phyloP scores from a whole-genome alignment of 1,140 invertebrate genomes.

The Anoplophora glabripennis region DNA sequence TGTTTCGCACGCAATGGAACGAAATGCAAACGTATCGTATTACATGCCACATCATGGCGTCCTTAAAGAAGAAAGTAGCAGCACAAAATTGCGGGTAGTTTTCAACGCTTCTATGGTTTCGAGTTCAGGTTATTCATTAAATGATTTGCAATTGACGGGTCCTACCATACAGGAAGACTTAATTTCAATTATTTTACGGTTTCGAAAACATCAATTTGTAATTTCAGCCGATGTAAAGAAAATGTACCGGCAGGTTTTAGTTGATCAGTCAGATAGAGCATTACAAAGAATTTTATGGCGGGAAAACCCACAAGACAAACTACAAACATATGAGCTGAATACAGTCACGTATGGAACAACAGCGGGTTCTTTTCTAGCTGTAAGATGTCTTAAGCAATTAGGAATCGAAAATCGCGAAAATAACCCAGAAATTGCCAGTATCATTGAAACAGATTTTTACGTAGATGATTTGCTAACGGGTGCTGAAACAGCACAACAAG shows the following conservation, averaged over 20 bases:
- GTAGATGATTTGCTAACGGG: constrained; percentile 49
- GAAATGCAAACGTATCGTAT: constrained; percentile 2
- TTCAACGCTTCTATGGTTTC: constrained; percentile 42
- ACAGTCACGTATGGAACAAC: background rate
- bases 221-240: constrained; percentile 6
- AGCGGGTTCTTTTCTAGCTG: background rate
- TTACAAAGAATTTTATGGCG: constrained; percentile 22
- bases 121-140: constrained; percentile 35
- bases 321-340: background rate
- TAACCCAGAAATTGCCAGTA: constrained; percentile 26
- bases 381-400: constrained; percentile 11
- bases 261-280: background rate
- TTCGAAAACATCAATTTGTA: background rate
- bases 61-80: constrained; percentile 25
- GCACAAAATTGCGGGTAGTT: constrained; percentile 44
- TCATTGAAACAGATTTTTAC: constrained; percentile 38
- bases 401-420: constrained; percentile 19
- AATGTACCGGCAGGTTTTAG: background rate
- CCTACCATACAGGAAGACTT: constrained; percentile 34
- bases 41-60: constrained; percentile 42
- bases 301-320: background rate
- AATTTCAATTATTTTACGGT: constrained; percentile 20
- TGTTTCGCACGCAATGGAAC: background rate
- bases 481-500: constrained; percentile 27
- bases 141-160: constrained; percentile 40